Evolutionary conservation across 2,888 invertebrate genomes (phyloP).

Genomic region (Imbricaverruca yamaguchii): DNA sequence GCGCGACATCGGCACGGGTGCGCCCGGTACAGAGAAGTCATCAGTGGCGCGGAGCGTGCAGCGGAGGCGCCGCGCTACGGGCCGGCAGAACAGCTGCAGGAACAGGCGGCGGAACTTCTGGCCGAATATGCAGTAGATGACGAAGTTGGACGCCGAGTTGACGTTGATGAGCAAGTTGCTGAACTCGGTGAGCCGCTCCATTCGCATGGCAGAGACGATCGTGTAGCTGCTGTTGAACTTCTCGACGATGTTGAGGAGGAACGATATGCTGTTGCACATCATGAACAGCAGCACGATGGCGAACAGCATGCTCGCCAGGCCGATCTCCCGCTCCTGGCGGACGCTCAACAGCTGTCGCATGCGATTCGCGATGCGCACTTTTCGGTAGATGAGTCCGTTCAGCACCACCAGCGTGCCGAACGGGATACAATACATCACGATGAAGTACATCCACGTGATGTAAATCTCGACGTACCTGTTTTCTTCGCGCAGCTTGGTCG

Average conservation of each 20-base stretch:
- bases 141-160: slow-evolving; percentile 95
- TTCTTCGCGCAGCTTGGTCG: slow-evolving; percentile 61
- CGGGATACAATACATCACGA: slow-evolving; percentile 89
- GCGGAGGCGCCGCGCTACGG: neutral
- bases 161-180: slow-evolving; percentile 91
- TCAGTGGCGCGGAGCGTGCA: neutral
- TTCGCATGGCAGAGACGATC: slow-evolving; percentile 30
- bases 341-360: slow-evolving; percentile 84
- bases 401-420: slow-evolving; percentile 78
- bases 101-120: slow-evolving; percentile 90
- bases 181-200: slow-evolving; percentile 55
- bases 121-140: slow-evolving; percentile 96
- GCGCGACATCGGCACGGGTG: neutral
- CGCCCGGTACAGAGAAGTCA: neutral
- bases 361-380: slow-evolving; percentile 79
- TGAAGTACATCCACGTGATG: slow-evolving; percentile 87
- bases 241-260: slow-evolving; percentile 78
- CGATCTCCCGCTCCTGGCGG: slow-evolving; percentile 83
- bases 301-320: slow-evolving; percentile 87
- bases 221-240: slow-evolving; percentile 50
- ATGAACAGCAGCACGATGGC: slow-evolving; percentile 92
- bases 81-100: slow-evolving; percentile 41
- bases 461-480: slow-evolving; percentile 72
- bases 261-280: slow-evolving; percentile 78
- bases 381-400: slow-evolving; percentile 81